phyloP scores from a whole-genome alignment of 2,797 vertebrate species.

The Hemitrygon akajei region DNA sequence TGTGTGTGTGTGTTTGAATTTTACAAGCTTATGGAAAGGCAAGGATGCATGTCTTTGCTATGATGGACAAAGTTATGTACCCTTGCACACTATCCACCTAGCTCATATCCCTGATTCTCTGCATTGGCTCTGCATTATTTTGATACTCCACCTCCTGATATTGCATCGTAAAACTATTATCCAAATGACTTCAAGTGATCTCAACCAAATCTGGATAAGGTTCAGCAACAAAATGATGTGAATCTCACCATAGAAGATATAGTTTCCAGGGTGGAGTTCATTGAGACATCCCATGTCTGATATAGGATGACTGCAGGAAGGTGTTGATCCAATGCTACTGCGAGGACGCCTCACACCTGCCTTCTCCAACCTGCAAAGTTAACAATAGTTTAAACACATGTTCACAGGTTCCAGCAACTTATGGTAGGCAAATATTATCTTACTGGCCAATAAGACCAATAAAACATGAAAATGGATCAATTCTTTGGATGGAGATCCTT shows the following conservation, averaged over 20 bases:
- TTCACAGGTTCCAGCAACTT: background rate
- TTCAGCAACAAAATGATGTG: background rate
- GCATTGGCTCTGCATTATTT: no score
- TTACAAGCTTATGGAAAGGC: no score
- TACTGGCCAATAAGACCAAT: background rate
- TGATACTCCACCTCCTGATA: no score
- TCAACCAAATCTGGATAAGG: background rate
- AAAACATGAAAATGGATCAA: background rate
- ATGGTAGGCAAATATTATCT: no score
- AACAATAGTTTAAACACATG: background rate
- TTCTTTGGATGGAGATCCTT: background rate
- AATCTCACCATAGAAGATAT: constrained; percentile 66
- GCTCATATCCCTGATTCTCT: no score
- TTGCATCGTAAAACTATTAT: no score
- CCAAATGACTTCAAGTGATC: background rate
- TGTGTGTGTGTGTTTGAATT: no score
- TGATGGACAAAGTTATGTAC: no score
- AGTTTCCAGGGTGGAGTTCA: constrained; percentile 79
- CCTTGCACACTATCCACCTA: no score
- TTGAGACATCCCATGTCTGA: constrained; percentile 67
- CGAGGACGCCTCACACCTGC: constrained; percentile 59
- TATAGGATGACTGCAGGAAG: constrained; percentile 72
- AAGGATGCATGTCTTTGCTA: no score
- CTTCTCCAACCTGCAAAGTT: constrained; percentile 56
- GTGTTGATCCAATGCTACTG: constrained; percentile 76